A percentile compares a stretch with the other conserved stretches of the same genome.
These are phyloP conservation scores for Noturus placidus DNA, from an alignment of 2,113 vertebrate genomes.

Conservation along the genomic window DNA sequence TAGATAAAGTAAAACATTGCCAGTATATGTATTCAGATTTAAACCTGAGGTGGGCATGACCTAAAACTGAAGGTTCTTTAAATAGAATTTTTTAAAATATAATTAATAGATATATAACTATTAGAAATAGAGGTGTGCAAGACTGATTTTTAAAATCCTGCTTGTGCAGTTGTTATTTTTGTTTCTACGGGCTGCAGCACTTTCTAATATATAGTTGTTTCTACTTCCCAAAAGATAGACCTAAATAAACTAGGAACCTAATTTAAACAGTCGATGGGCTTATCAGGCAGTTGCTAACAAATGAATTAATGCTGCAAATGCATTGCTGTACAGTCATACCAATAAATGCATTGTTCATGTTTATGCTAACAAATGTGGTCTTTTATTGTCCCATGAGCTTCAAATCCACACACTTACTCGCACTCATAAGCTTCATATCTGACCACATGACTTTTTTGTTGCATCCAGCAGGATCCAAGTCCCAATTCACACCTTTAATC, in stretches of 20 bases:
- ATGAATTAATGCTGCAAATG: not conserved
- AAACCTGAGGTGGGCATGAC: not conserved
- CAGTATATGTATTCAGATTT: not conserved
- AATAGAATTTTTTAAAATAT: not conserved
- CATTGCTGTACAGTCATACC: not conserved
- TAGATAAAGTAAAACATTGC: not conserved
- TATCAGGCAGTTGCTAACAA: not conserved
- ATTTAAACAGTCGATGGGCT: not conserved
- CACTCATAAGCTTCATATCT: not conserved
- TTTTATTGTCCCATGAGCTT: not conserved
- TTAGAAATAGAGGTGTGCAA: not conserved
- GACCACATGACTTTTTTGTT: not conserved
- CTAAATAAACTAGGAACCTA: not conserved
- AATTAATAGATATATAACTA: not conserved
- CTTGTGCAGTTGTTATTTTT: not conserved
- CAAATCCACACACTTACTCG: not conserved
- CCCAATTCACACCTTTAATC: not conserved
- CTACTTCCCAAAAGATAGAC: not conserved
- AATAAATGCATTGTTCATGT: not conserved
- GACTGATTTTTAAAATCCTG: not conserved
- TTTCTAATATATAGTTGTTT: not conserved
- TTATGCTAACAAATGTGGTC: not conserved
- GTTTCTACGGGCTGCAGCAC: not conserved
- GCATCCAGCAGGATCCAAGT: not conserved
- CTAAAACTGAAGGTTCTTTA: not conserved